Percentiles rank a stretch among this genome's conserved stretches.
These are phyloP conservation scores for Pongo abelii DNA, from an alignment of 2,113 vertebrate genomes.

Conservation along the genomic window DNA sequence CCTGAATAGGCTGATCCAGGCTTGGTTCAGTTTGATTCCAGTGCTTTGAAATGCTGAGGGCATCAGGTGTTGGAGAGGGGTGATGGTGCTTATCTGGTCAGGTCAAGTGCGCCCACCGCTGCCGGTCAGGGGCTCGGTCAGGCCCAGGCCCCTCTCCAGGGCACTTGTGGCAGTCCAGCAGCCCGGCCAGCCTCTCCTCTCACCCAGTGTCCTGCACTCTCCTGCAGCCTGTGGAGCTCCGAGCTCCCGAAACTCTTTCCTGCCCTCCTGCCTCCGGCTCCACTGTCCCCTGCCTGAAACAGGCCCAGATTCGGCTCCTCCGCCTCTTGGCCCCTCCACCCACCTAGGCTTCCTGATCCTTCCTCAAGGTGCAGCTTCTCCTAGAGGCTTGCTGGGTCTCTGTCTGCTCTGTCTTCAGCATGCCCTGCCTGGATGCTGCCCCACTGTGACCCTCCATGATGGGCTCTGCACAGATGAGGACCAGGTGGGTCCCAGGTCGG, in stretches of 20 bases:
- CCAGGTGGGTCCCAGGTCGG: background rate
- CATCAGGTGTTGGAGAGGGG: no score
- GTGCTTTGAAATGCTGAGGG: background rate
- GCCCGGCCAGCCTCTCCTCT: background rate
- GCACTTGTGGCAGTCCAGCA: background rate
- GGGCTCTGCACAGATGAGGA: background rate
- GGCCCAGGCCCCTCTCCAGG: background rate
- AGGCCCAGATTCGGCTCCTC: background rate
- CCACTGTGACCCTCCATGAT: background rate
- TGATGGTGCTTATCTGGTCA: accelerated
- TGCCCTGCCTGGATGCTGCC: background rate
- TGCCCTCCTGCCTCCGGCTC: background rate
- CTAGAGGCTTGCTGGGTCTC: background rate
- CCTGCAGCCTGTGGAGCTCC: background rate
- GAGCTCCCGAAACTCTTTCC: no score
- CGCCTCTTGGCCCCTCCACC: no score
- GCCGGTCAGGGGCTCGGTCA: accelerated
- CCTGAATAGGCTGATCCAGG: accelerated
- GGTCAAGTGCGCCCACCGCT: accelerated
- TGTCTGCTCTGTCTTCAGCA: no score
- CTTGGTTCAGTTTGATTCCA: background rate
- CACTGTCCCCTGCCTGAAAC: accelerated
- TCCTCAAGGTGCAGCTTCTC: background rate
- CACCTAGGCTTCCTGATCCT: background rate
- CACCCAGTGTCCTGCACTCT: background rate